Percentiles rank a stretch among this genome's conserved stretches.
These are phyloP conservation scores for Chrysogorgia sp. DNA, from an alignment of 92 coral and sea anemone genomes.

Conservation along the genomic window DNA sequence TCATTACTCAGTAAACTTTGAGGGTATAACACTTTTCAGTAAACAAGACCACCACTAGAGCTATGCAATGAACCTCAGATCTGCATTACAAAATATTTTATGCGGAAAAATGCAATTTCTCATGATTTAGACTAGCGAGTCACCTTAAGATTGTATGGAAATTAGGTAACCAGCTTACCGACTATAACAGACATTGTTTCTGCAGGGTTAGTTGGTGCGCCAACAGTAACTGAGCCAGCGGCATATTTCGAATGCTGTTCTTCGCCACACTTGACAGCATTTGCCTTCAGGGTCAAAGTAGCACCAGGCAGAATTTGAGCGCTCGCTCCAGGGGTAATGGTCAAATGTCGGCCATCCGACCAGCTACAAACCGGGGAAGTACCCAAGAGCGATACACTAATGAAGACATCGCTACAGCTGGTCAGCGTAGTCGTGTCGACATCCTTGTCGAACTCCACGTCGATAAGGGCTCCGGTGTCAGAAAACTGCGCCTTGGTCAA, in stretches of 20 bases:
- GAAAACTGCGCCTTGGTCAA: conserved; percentile 39
- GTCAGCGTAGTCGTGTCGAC: conserved; percentile 17
- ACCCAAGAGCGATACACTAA: conserved; percentile 28
- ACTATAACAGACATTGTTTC: conserved; percentile 37
- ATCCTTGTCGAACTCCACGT: conserved; percentile 33
- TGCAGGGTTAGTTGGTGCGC: conserved; percentile 37
- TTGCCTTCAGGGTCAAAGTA: conserved; percentile 14
- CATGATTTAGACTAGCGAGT: no score
- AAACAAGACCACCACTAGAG: no score
- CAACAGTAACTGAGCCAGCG: conserved; percentile 12
- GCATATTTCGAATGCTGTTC: conserved; percentile 29
- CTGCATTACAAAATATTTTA: no score
- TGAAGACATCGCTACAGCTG: conserved; percentile 44
- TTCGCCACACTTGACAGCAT: conserved; percentile 29
- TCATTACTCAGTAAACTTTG: neutral
- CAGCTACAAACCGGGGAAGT: conserved; percentile 38
- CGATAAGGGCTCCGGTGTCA: conserved; percentile 43
- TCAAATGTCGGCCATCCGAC: conserved; percentile 35
- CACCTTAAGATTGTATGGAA: neutral
- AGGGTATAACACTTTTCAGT: neutral
- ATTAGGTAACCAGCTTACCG: conserved; percentile 23
- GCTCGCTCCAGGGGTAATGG: conserved; percentile 42
- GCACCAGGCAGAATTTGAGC: conserved; percentile 29
- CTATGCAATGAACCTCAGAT: no score
- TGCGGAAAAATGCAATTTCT: no score